Conservation (phyloP, 2,113 vertebrate genomes). For the Hypomesus transpacificus region DNA sequence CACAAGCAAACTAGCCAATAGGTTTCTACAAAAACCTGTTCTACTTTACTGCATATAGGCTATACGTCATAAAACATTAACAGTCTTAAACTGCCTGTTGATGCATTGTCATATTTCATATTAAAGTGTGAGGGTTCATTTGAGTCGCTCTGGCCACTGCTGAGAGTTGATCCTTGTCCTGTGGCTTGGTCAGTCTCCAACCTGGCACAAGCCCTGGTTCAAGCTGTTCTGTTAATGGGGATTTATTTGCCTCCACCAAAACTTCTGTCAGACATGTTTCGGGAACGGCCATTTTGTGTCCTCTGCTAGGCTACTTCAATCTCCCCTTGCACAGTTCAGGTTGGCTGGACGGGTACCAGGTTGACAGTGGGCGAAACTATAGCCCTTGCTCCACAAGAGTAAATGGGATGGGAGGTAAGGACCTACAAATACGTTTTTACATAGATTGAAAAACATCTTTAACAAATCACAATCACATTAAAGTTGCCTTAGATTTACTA, state of each 20-base stretch:
- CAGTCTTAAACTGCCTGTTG: slow-evolving; percentile 7
- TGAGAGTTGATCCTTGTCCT: slow-evolving; percentile 62
- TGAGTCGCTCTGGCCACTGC: slow-evolving; percentile 15
- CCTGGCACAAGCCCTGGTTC: slow-evolving; percentile 52
- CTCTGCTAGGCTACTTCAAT: slow-evolving; percentile 48
- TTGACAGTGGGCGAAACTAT: neutral
- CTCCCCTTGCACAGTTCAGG: neutral
- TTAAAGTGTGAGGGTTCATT: slow-evolving; percentile 51
- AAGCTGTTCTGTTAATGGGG: slow-evolving; percentile 50
- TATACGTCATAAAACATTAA: too few species aligned
- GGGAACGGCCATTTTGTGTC: slow-evolving; percentile 55
- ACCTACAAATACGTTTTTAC: too few species aligned
- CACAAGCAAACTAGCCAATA: too few species aligned
- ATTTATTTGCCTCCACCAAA: slow-evolving; percentile 61
- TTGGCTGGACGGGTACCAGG: slow-evolving; percentile 40
- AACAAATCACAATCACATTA: too few species aligned
- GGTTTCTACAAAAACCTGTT: too few species aligned
- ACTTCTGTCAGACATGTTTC: slow-evolving; percentile 56
- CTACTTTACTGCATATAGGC: too few species aligned
- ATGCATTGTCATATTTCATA: slow-evolving; percentile 24
- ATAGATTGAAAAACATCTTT: too few species aligned
- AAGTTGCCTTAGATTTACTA: too few species aligned
- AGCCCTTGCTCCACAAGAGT: too few species aligned
- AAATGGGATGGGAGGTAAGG: too few species aligned
- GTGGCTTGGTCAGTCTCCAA: slow-evolving; percentile 59